These are phyloP conservation scores for Engystomops pustulosus DNA, from an alignment of 2,113 vertebrate species.

Conservation along the genomic window DNA sequence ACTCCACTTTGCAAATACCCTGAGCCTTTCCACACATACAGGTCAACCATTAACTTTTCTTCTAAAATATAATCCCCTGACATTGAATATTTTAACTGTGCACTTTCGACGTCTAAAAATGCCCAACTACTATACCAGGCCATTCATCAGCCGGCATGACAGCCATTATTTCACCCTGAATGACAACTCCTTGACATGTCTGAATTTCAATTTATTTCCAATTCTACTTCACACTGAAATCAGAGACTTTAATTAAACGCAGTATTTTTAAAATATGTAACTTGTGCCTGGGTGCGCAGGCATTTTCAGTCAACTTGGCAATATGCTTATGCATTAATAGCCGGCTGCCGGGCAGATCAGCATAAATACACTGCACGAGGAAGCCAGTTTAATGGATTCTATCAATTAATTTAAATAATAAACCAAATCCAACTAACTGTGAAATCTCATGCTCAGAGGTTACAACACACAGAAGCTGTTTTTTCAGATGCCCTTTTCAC, in stretches of 20 bases:
- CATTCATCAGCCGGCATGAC: neutral
- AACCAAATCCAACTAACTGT: slow-evolving; percentile 53
- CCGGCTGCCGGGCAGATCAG: slow-evolving; percentile 45
- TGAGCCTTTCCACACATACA: neutral
- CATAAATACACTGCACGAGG: slow-evolving; percentile 41
- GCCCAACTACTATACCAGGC: neutral
- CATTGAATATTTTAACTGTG: slow-evolving; percentile 6
- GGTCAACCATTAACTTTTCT: slow-evolving; percentile 33
- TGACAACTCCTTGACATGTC: slow-evolving; percentile 29
- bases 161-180: slow-evolving; percentile 33
- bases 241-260: slow-evolving; percentile 42
- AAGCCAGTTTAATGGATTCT: slow-evolving; percentile 51
- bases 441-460: slow-evolving; percentile 21
- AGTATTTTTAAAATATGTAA: slow-evolving; percentile 46
- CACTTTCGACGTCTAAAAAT: neutral
- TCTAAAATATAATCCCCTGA: neutral
- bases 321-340: slow-evolving; percentile 43
- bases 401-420: slow-evolving; percentile 59
- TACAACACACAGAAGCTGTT: neutral
- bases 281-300: slow-evolving; percentile 25
- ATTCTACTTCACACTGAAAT: neutral
- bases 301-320: slow-evolving; percentile 43
- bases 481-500: neutral
- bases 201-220: slow-evolving; percentile 32
- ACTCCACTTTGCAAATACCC: slow-evolving; percentile 5